A percentile compares a stretch with the other conserved stretches of the same genome.
Conservation (phyloP, 2,113 vertebrate species). For the Eidolon helvum region DNA sequence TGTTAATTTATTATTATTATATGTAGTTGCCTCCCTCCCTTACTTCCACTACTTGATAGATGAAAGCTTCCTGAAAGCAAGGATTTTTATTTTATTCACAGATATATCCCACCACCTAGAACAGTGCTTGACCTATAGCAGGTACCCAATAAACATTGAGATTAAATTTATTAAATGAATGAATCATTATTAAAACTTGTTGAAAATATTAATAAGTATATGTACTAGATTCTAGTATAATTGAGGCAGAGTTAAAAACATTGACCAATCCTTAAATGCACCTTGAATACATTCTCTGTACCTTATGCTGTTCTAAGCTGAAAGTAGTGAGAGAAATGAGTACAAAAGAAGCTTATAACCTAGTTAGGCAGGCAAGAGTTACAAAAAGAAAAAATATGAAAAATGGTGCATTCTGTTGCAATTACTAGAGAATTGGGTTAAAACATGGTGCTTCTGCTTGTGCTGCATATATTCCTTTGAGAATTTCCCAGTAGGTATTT, state of each 20-base stretch:
- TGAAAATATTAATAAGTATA: background rate
- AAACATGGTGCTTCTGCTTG: background rate
- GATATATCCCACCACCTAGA: background rate
- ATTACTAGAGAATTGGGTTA: background rate
- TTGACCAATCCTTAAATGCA: background rate
- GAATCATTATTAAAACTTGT: background rate
- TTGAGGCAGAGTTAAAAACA: background rate
- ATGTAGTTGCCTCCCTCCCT: background rate
- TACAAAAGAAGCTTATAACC: background rate
- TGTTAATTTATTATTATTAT: background rate
- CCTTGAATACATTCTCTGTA: background rate
- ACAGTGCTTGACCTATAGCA: background rate
- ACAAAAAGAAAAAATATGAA: background rate
- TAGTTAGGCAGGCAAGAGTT: background rate
- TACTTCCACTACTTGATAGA: background rate
- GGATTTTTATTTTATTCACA: background rate
- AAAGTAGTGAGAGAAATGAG: background rate
- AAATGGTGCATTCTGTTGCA: background rate
- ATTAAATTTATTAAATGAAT: background rate
- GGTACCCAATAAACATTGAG: background rate
- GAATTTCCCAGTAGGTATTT: background rate
- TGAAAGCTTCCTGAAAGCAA: background rate
- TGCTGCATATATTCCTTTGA: background rate
- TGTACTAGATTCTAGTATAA: background rate
- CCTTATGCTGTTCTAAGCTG: background rate